Conservation (phyloP, 2,113 vertebrate species). For the Hemibagrus wyckioides region DNA sequence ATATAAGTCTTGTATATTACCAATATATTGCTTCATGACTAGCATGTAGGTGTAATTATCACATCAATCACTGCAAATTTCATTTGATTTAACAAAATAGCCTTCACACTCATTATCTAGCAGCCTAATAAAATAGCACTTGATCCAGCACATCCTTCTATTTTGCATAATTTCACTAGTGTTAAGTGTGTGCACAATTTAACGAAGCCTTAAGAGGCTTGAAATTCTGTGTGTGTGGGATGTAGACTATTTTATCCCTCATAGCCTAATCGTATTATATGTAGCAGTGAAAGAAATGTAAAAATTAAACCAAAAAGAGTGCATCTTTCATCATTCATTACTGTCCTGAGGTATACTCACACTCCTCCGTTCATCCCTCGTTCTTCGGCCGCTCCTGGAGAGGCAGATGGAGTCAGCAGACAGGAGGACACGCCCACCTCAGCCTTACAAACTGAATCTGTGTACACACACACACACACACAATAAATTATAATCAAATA, state of each 20-base stretch:
- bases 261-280: background rate
- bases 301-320: background rate
- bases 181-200: background rate
- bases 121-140: background rate
- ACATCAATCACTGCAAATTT: background rate
- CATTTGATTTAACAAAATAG: background rate
- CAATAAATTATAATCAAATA: background rate
- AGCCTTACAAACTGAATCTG: slow-evolving; percentile 62
- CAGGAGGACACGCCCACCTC: slow-evolving; percentile 73
- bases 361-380: slow-evolving; percentile 63
- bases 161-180: background rate
- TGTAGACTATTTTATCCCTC: background rate
- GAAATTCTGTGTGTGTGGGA: background rate
- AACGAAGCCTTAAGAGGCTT: background rate
- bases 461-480: slow-evolving; percentile 9
- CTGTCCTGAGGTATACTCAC: slow-evolving; percentile 59
- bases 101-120: background rate
- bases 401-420: slow-evolving; percentile 76
- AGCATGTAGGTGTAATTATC: background rate
- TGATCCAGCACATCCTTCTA: background rate
- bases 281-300: background rate
- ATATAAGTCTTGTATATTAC: background rate
- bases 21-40: too few relatives aligned
- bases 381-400: slow-evolving; percentile 67
- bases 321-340: background rate